Conservation (phyloP, 2,888 invertebrate species). For the Ophioninae sp. region DNA sequence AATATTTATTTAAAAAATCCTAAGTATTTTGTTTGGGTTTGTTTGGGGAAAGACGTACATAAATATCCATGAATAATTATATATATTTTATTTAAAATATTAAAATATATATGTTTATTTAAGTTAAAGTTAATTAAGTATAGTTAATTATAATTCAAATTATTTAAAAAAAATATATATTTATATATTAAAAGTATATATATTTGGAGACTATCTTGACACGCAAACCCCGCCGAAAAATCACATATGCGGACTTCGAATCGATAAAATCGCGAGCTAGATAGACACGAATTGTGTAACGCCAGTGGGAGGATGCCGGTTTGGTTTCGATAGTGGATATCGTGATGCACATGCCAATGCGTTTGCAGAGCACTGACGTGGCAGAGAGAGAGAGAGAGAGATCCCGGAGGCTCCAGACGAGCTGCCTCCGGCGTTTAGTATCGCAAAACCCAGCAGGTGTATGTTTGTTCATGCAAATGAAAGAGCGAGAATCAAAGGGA, state of each 20-base stretch:
- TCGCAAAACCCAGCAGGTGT: slow-evolving; percentile 45
- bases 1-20: too few relatives aligned
- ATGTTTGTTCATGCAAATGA: slow-evolving; percentile 38
- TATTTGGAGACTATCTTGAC: slow-evolving; percentile 26
- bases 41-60: too few relatives aligned
- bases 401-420: slow-evolving; percentile 55
- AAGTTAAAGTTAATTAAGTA: too few relatives aligned
- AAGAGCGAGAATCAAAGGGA: slow-evolving; percentile 11
- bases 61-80: too few relatives aligned
- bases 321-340: slow-evolving; percentile 59
- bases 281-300: slow-evolving; percentile 35
- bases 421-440: slow-evolving; percentile 30
- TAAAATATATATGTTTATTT: too few relatives aligned
- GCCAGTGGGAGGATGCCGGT: slow-evolving; percentile 49
- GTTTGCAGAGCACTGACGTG: slow-evolving; percentile 41
- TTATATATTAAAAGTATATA: slow-evolving; percentile 18
- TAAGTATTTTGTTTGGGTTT: too few relatives aligned
- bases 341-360: slow-evolving; percentile 55
- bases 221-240: slow-evolving; percentile 46
- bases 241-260: slow-evolving; percentile 51
- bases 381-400: slow-evolving; percentile 25
- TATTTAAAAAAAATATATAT: background rate
- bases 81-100: too few relatives aligned
- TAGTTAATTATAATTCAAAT: too few relatives aligned
- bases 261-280: slow-evolving; percentile 57